Evolutionary conservation across 2,113 vertebrate species (phyloP), one percentile per base, ranked within the genome.

Genomic region (Cebus imitator): DNA sequence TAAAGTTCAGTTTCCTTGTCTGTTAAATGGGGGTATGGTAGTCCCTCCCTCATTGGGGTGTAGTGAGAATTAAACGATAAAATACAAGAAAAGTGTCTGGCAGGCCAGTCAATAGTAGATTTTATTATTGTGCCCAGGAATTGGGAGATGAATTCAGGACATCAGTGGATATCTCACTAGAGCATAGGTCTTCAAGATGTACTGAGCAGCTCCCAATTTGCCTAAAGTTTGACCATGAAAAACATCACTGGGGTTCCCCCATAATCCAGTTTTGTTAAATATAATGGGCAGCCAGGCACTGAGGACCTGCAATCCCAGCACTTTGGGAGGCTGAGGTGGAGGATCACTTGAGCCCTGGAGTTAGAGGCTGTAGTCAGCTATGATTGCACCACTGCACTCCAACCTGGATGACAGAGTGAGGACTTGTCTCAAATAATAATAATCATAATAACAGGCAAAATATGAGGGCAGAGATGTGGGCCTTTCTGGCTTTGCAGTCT

Each of bases 21-120:
- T 93, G 45, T 72, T 52, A 70, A 92, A 40, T 3, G 7, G 16
- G 32, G 2, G 3, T 2, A 2, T n/a, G 12, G 37, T 35, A 30
- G 50, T 3, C 17, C 20, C 64, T 76, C 35, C 7, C n/a, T 30
- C 30, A 1, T 0, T 35, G 75, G 13, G 32, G 10, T 40, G 10
- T 11, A 45, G 48, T 3, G 61, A 58, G 9, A 52, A 14, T 43
- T n/a, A 61, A 58, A 17, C 57, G 37, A 30, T 14, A 32, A 21
- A 6, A 25, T 21, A 7, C 32, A 27, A 50, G 8, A n/a, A 52
- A 43, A 45, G 23, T 40, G 30, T 25, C 90, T 21, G 11, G n/a
- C 30, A 68, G 68, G 16, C 68, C 30, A 7, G 6, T 7, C 16
- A 9, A 80, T 76, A 57, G n/a, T 3, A 73, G 70, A 8, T 10